Evolutionary conservation across 2,797 vertebrate species (phyloP), one percentile per base, ranked within the genome.

Genomic region (Sus cebifrons): DNA sequence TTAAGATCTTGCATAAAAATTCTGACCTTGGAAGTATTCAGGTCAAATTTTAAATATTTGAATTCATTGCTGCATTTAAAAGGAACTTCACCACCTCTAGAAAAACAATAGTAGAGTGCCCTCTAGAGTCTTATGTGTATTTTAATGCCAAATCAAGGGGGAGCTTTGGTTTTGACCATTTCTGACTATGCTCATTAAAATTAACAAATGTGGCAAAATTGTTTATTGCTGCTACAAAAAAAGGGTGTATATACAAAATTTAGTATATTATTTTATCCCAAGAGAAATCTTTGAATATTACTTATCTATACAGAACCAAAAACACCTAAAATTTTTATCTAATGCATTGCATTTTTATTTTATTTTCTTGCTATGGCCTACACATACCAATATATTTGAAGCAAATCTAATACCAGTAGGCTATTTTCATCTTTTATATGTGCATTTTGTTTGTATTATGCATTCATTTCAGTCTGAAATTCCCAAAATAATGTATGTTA

Each of bases 71-170:
- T 12, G 67, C 29, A 74, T n/a, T 60, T 62, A 20, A 77, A 96
- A 87, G 85, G 32, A 91, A 70, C 95, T 40, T 17, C 25, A n/a
- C 79, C 3, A 2, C 29, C 90, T 94, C 29, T 44, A 29, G 21
- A 95, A 97, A 89, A 93, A 85, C 4, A 7, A 67, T 95, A 95
- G 16, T 32, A 87, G 98, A 89, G 98, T 98, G 98, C 98, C 99
- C 98, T 98, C 99, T 98, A 98, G 98, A 95, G 99, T 94, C 92
- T 94, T 16, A 20, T 29, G 70, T 94, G 16, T 85, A 73, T 49
- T 93, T 77, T 74, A 89, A 81, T 21, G 15, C 25, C 73, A 85
- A 93, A 78, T 67, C 60, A 44, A 62, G 36, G 3, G 14, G 15
- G 8, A 68, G 36, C 65, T n/a, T 16, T 81, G 49, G 40, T 67